phyloP scores from a whole-genome alignment of 2,797 vertebrate genomes.

The Todus mexicanus region DNA sequence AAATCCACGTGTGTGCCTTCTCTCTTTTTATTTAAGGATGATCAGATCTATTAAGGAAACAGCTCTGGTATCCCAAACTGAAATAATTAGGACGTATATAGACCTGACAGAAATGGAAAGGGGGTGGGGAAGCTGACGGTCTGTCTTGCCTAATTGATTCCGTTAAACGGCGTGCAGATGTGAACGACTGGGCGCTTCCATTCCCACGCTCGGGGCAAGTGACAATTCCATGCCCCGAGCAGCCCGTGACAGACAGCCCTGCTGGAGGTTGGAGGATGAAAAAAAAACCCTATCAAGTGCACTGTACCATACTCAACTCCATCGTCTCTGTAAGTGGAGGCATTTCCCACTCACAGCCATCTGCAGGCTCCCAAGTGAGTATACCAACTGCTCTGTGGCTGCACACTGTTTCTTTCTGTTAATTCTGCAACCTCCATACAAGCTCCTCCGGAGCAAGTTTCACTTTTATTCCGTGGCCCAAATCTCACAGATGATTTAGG shows the following conservation, averaged over 20 bases:
- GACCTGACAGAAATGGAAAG: conserved; percentile 75
- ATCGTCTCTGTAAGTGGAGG: conserved; percentile 89
- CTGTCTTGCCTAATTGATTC: conserved; percentile 92
- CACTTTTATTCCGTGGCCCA: conserved; percentile 28
- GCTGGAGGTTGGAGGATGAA: conserved; percentile 67
- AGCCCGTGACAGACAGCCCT: conserved; percentile 88
- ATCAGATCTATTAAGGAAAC: conserved; percentile 88
- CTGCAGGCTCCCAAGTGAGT: conserved; percentile 81
- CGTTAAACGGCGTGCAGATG: conserved; percentile 93
- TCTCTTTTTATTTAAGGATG: conserved; percentile 83
- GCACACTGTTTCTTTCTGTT: conserved; percentile 61
- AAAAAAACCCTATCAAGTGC: conserved; percentile 91
- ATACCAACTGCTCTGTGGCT: conserved; percentile 68
- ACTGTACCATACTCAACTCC: conserved; percentile 86
- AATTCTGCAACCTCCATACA: conserved; percentile 71
- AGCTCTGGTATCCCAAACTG: conserved; percentile 88
- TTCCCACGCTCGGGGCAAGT: conserved; percentile 98
- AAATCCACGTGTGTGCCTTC: conserved; percentile 80
- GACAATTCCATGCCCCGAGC: conserved; percentile 86
- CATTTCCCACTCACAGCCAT: conserved; percentile 71
- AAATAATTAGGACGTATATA: conserved; percentile 95
- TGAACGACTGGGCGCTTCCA: conserved; percentile 94
- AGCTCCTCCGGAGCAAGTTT: conserved; percentile 72
- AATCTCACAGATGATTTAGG: conserved; percentile 50
- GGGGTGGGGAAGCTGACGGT: conserved; percentile 73